phyloP scores from a whole-genome alignment of 2,888 invertebrate species.

The Acanthosepion pharaonis region DNA sequence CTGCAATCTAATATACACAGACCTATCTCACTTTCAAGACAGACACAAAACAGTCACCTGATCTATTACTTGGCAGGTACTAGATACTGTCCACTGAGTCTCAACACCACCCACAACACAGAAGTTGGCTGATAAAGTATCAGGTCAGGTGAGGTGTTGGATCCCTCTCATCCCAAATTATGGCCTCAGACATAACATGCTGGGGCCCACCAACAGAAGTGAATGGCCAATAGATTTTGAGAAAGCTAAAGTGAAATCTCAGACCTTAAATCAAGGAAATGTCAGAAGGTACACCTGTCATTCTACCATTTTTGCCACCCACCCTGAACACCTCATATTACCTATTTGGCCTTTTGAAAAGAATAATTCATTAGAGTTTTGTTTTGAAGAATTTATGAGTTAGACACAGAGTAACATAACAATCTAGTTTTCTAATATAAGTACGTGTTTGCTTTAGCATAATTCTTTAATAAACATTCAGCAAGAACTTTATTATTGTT shows the following conservation, averaged over 20 bases:
- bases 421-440: background rate
- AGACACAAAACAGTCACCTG: background rate
- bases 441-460: background rate
- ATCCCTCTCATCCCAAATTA: conserved; percentile 9
- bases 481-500: background rate
- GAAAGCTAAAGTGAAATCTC: background rate
- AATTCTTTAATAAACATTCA: background rate
- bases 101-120: background rate
- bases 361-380: background rate
- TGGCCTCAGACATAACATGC: background rate
- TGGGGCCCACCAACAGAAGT: conserved; percentile 6
- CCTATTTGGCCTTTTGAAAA: background rate
- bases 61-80: conserved; percentile 33
- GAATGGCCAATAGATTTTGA: background rate
- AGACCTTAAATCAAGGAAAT: background rate
- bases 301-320: background rate
- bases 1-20: background rate
- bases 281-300: conserved; percentile 21
- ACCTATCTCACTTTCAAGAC: background rate
- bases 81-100: background rate
- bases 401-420: background rate
- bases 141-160: background rate
- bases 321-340: background rate
- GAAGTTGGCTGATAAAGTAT: background rate
- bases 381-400: conserved; percentile 1